Evolutionary conservation across 2,113 vertebrate genomes (phyloP), one percentile per base, ranked within the genome.

Genomic region (Chrysochloris asiatica): DNA sequence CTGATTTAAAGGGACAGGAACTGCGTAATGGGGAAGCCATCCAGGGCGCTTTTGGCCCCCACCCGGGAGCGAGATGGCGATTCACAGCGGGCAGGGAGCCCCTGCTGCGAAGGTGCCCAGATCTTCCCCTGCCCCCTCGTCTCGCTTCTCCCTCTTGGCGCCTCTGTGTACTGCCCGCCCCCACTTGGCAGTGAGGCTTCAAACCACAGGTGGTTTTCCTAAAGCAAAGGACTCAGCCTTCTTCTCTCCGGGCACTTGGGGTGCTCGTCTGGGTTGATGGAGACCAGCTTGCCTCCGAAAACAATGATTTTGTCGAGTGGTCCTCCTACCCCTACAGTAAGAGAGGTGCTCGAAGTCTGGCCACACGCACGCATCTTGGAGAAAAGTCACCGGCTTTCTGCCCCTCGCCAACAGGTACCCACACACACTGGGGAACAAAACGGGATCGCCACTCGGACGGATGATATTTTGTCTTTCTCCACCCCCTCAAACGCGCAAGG

Each of bases 1-100:
- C 93, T 89, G 95, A 97, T 98, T 98, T 98, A 98, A 98, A 98
- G 98, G 94, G 95, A 97, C 98, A 98, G 97, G 89, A 94, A 94
- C 98, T 96, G 97, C 96, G 96, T 95, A 97, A 95, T 56, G 91
- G 95, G 92, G 94, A 93, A 86, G 96, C n/a, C 91, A 97, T 96
- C 96, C 43, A 95, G 69, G 54, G 97, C 95, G 95, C 93, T 72
- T 91, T 93, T 24, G 38, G n/a, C 80, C 4, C 86, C 75, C 63
- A 8, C 84, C 63, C 33, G 17, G 43, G 88, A 83, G n/a, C 63
- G 5, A 11, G 63, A 8, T 54, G 86, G 71, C 14, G 54, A 45
- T 45, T n/a, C 88, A 22, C 13, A 4, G 71, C 43, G 50, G 78
- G 54, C 22, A 24, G 22, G 54, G 50, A 21, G 61, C 72, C 80